phyloP scores from a whole-genome alignment of 2,888 invertebrate genomes.

The Panzeria rudis region DNA sequence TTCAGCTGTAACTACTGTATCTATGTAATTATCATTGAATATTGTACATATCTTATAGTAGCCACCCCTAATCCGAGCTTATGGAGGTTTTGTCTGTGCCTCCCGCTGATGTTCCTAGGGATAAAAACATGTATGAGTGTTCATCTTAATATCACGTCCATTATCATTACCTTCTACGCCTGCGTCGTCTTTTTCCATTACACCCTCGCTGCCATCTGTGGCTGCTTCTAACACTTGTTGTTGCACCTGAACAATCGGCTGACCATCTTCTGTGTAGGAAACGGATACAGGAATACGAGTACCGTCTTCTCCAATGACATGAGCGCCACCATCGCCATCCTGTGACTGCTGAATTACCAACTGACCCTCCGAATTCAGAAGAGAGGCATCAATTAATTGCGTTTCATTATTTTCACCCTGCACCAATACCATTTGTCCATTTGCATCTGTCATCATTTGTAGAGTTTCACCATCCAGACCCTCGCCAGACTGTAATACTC shows the following conservation, averaged over 20 bases:
- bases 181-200: constrained; percentile 74
- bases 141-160: constrained; percentile 70
- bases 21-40: constrained; percentile 47
- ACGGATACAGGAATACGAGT: constrained; percentile 84
- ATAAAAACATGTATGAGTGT: constrained; percentile 65
- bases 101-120: constrained; percentile 51
- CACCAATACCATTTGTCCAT: constrained; percentile 84
- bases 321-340: constrained; percentile 81
- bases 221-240: constrained; percentile 78
- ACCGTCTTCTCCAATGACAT: constrained; percentile 83
- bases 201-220: constrained; percentile 76
- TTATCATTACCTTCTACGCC: constrained; percentile 73
- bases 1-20: constrained; percentile 31
- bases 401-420: constrained; percentile 84
- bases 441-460: constrained; percentile 84
- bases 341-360: constrained; percentile 83
- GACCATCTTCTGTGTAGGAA: constrained; percentile 82
- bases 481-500: constrained; percentile 83
- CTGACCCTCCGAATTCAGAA: constrained; percentile 83
- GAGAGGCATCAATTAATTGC: constrained; percentile 83
- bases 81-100: constrained; percentile 61
- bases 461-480: constrained; percentile 83
- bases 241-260: constrained; percentile 82
- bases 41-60: constrained; percentile 56
- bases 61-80: constrained; percentile 66